phyloP scores from a whole-genome alignment of 2,113 vertebrate genomes.

The Sceloporus tristichus region DNA sequence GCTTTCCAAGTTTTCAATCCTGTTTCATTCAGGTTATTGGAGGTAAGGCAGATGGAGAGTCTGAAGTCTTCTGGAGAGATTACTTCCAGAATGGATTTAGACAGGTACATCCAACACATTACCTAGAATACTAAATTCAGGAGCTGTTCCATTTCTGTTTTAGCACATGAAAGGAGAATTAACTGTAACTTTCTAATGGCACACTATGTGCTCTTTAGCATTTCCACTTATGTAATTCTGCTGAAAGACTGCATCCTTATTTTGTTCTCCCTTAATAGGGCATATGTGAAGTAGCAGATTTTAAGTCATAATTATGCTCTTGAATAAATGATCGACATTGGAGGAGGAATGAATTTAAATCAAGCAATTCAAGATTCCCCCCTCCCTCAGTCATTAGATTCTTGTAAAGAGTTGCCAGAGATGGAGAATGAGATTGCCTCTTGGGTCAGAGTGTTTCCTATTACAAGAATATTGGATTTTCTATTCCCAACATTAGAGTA shows the following conservation, averaged over 20 bases:
- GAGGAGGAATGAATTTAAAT: constrained; percentile 23
- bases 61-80: neutral
- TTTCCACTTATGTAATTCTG: neutral
- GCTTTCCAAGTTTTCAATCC: neutral
- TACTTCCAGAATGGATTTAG: neutral
- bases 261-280: constrained; percentile 1
- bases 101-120: neutral
- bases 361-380: neutral
- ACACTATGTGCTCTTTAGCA: neutral
- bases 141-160: neutral
- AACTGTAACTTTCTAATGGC: neutral
- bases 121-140: neutral
- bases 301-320: constrained; percentile 17
- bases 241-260: neutral
- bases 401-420: neutral
- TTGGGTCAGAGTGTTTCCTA: neutral
- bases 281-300: neutral
- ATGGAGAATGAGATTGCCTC: neutral
- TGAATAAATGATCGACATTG: constrained; percentile 11
- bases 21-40: neutral
- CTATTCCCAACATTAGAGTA: neutral
- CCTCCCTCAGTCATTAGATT: neutral
- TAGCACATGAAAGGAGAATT: neutral
- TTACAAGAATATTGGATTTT: neutral
- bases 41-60: neutral